Evolutionary conservation across 2,113 vertebrate genomes (phyloP).

Genomic region (Xenopus borealis): DNA sequence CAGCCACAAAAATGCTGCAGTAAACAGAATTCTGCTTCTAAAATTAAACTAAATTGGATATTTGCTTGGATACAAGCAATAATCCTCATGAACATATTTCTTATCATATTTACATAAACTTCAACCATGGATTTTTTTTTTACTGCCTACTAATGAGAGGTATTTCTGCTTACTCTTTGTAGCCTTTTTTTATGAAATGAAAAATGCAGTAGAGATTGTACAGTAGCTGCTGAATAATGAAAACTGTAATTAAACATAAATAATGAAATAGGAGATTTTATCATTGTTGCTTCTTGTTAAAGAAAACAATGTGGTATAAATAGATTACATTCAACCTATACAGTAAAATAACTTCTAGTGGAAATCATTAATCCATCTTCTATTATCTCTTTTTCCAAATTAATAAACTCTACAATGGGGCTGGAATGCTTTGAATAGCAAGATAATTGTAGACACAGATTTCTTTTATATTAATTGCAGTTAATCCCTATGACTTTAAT

Average conservation of each 20-base stretch:
- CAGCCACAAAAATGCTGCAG: no score
- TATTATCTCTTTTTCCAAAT: constrained; percentile 4
- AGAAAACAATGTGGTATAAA: constrained; percentile 18
- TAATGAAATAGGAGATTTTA: constrained; percentile 23
- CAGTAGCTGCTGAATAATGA: not conserved
- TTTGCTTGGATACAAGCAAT: constrained; percentile 30
- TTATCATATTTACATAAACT: constrained; percentile 29
- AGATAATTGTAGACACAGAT: not conserved
- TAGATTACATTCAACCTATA: constrained; percentile 19
- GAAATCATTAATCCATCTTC: constrained; percentile 23
- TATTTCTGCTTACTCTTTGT: constrained; percentile 34
- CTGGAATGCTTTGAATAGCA: not conserved
- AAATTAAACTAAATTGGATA: constrained; percentile 12
- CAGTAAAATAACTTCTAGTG: constrained; percentile 22
- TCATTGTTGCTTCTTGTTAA: constrained; percentile 29
- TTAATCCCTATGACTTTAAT: not conserved
- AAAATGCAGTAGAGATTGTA: constrained; percentile 23
- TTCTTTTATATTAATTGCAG: not conserved
- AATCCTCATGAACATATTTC: not conserved
- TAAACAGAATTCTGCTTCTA: no score
- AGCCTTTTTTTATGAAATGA: constrained; percentile 11
- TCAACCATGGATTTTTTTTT: constrained; percentile 9
- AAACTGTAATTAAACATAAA: constrained; percentile 13
- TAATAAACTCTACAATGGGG: not conserved
- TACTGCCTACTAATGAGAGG: constrained; percentile 19